Evolutionary conservation across 2,888 invertebrate genomes (phyloP).

Genomic region (Brachylomia viminalis): DNA sequence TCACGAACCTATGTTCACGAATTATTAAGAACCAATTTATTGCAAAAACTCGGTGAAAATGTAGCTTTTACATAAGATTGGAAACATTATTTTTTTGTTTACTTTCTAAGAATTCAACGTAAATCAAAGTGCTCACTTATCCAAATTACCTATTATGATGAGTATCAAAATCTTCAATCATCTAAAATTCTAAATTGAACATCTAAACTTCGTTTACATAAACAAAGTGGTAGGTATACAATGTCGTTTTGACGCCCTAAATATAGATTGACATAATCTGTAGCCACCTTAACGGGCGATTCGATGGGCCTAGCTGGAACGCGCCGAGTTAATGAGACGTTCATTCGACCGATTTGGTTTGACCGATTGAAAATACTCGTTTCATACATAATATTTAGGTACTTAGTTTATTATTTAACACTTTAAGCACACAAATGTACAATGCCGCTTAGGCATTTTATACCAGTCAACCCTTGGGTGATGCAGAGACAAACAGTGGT

Average conservation of each 20-base stretch:
- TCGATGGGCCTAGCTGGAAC: not conserved
- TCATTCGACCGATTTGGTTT: not conserved
- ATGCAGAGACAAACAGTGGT: no score
- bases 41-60: not conserved
- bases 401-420: not conserved
- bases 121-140: not conserved
- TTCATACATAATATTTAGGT: not conserved
- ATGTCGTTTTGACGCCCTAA: conserved; percentile 4
- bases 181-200: conserved; percentile 8
- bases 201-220: conserved; percentile 10
- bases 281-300: conserved; percentile 1
- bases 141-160: not conserved
- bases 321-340: not conserved
- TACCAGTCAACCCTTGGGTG: no score
- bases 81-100: not conserved
- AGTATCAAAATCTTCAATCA: not conserved
- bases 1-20: not conserved
- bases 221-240: not conserved
- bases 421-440: no score
- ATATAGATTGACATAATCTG: conserved; percentile 30
- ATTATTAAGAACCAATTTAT: not conserved
- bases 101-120: not conserved
- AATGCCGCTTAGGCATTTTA: no score
- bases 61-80: not conserved
- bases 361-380: no score